phyloP scores from a whole-genome alignment of 2,113 vertebrate species.

The Cochlearius cochlearius region DNA sequence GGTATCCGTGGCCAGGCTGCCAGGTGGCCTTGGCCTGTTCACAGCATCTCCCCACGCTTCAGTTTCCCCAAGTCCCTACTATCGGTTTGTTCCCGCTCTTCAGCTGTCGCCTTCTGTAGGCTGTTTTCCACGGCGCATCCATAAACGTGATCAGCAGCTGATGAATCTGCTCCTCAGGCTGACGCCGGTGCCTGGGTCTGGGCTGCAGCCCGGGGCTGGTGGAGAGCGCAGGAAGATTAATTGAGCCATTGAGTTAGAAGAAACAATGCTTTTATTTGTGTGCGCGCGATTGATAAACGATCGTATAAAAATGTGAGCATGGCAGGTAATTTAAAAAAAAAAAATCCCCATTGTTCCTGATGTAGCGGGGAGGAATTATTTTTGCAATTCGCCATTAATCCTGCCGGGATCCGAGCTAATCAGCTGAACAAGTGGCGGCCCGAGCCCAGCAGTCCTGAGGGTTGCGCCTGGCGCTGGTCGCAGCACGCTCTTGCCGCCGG shows the following conservation, averaged over 20 bases:
- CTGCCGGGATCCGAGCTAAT: conserved; percentile 35
- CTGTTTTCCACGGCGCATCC: background rate
- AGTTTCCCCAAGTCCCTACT: background rate
- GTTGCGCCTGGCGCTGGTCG: background rate
- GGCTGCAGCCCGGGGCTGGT: background rate
- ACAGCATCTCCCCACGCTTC: conserved; percentile 7
- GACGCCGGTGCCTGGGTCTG: background rate
- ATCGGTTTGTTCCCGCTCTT: conserved; percentile 12
- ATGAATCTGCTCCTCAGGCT: background rate
- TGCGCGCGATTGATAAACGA: background rate
- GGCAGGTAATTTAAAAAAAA: conserved; percentile 6
- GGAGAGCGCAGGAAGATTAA: conserved; percentile 19
- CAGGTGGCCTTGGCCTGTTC: background rate
- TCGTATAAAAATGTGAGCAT: background rate
- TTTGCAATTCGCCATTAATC: conserved; percentile 3
- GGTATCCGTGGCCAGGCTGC: background rate
- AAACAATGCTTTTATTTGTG: conserved; percentile 42
- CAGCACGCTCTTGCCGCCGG: background rate
- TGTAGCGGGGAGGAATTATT: background rate
- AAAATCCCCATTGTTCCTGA: background rate
- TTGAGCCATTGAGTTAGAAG: conserved; percentile 29
- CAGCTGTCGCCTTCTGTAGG: conserved; percentile 21
- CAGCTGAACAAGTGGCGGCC: background rate
- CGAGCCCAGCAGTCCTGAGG: background rate
- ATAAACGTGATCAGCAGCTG: background rate